Evolutionary conservation across 2,888 invertebrate species (phyloP), one percentile per base, ranked within the genome.

Genomic region (Spilosoma lubricipeda): DNA sequence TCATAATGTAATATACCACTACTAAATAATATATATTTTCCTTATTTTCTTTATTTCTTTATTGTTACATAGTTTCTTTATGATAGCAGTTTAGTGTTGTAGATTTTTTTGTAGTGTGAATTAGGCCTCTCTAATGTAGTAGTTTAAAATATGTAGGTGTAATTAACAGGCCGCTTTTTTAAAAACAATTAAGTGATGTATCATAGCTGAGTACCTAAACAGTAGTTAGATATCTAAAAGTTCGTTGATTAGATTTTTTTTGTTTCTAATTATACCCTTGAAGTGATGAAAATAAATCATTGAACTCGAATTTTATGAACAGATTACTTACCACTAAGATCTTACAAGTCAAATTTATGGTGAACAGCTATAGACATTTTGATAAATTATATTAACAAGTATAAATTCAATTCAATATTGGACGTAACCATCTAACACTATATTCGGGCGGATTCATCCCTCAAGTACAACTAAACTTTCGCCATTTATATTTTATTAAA

Each of bases 401-500:
- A 77, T 78, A 82, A 82, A 82, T 80, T 85, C 73, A 82, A 78
- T 78, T 78, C 73, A 66, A 79, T 80, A 78, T 82, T 79, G 77
- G 72, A 78, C 78, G 80, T 78, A 82, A 75, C 77, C 78, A 79
- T 78, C 78, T 79, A 77, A 74, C 73, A 82, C 81, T 75, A 78
- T 77, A 70, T 76, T 76, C 79, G 80, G 76, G 76, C 72, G 75
- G 77, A 78, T 80, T 70, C 80, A 84, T 85, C 79, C 80, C 71
- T 85, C 77, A 85, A 82, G 84, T 81, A 85, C 83, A 87, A 87
- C 87, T 85, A 91, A 93, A 93, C 89, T 93, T 92, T 90, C 79
- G 82, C 89, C 90, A 93, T 93, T 92, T 91, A 92, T 92, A 92
- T 93, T 92, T 93, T 92, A 93, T 92, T 91, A 91, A 73, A 90